Evolutionary conservation across 2,888 invertebrate genomes (phyloP).

Genomic region (Callosobruchus maculatus): DNA sequence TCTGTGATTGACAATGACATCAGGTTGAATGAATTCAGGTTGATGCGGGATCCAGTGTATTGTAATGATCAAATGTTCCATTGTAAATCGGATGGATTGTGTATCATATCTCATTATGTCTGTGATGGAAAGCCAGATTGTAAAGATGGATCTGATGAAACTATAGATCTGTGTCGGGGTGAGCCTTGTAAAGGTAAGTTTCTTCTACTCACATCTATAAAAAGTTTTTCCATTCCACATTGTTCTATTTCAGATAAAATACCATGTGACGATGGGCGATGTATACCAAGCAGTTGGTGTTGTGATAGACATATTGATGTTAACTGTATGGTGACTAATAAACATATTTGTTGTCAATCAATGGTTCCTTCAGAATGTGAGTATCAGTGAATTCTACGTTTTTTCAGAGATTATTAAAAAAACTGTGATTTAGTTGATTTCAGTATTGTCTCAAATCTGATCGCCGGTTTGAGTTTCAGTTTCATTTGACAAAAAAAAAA

Average conservation of each 20-base stretch:
- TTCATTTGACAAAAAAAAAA: too few relatives aligned
- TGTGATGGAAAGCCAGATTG: conserved; percentile 56
- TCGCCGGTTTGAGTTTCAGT: too few relatives aligned
- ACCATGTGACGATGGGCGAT: conserved; percentile 51
- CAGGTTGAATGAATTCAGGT: conserved; percentile 23
- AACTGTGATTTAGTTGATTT: too few relatives aligned
- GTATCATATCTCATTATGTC: conserved; percentile 51
- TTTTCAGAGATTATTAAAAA: too few relatives aligned
- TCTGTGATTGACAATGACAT: conserved; percentile 33
- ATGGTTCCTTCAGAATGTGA: conserved; percentile 40
- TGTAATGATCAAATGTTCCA: conserved; percentile 44
- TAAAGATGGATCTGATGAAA: conserved; percentile 53
- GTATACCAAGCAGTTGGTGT: conserved; percentile 54
- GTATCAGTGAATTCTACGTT: conserved; percentile 17
- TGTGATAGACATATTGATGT: conserved; percentile 49
- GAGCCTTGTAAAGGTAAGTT: conserved; percentile 49
- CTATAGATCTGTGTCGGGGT: conserved; percentile 41
- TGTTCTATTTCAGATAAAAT: conserved; percentile 43
- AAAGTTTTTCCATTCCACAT: too few relatives aligned
- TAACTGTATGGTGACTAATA: conserved; percentile 50
- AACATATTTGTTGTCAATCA: conserved; percentile 49
- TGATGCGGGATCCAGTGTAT: conserved; percentile 29
- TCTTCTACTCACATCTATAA: neutral
- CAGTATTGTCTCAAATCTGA: too few relatives aligned
- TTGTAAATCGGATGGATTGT: conserved; percentile 41